Evolutionary conservation across 2,113 vertebrate species (phyloP).

Genomic region (Hippoglossus stenolepis): DNA sequence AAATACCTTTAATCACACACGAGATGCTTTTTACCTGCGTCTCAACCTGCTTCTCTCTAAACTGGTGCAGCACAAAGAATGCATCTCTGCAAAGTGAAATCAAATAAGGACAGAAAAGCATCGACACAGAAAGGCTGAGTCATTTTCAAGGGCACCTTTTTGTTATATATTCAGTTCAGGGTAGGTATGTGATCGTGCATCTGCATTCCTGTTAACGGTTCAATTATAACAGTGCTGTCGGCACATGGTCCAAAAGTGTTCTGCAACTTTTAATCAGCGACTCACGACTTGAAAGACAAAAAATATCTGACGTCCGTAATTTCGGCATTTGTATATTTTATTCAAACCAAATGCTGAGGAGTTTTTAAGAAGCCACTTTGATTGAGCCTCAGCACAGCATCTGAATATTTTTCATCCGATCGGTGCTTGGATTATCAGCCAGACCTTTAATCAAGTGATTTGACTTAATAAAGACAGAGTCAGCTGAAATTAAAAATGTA

Average conservation of each 20-base stretch:
- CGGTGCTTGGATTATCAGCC: slow-evolving; percentile 17
- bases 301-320: slow-evolving; percentile 39
- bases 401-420: background rate
- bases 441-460: slow-evolving; percentile 32
- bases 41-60: slow-evolving; percentile 13
- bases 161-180: slow-evolving; percentile 51
- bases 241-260: slow-evolving; percentile 64
- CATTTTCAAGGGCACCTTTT: slow-evolving; percentile 71
- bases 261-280: slow-evolving; percentile 52
- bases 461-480: slow-evolving; percentile 35
- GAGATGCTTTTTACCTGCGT: background rate
- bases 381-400: slow-evolving; percentile 7
- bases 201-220: slow-evolving; percentile 40
- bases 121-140: slow-evolving; percentile 63
- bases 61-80: slow-evolving; percentile 14
- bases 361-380: slow-evolving; percentile 29
- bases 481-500: slow-evolving; percentile 22
- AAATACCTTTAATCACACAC: slow-evolving; percentile 11
- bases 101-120: slow-evolving; percentile 49
- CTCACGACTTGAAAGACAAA: slow-evolving; percentile 50
- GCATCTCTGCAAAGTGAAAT: slow-evolving; percentile 45
- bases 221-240: slow-evolving; percentile 34
- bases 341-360: slow-evolving; percentile 31
- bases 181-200: slow-evolving; percentile 53
- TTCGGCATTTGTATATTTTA: slow-evolving; percentile 45